These are phyloP conservation scores for Thelaira solivaga DNA, from an alignment of 2,888 invertebrate genomes.

Conservation along the genomic window DNA sequence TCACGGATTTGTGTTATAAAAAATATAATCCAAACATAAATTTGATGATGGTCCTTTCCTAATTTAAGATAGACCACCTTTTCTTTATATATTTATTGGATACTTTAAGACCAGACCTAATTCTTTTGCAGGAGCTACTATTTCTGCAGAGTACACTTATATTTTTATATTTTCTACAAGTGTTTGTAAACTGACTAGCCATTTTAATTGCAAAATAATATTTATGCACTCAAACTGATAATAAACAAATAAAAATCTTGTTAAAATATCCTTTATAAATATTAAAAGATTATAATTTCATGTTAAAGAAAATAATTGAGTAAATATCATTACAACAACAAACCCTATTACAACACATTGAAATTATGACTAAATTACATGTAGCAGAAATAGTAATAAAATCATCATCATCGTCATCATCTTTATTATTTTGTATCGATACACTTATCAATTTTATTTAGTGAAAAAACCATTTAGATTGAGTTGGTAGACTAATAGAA, in stretches of 20 bases:
- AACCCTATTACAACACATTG: conserved; percentile 39
- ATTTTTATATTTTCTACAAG: no score
- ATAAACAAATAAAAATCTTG: conserved; percentile 24
- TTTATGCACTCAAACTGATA: conserved; percentile 44
- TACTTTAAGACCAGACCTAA: no score
- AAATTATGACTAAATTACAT: conserved; percentile 40
- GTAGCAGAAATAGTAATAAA: conserved; percentile 58
- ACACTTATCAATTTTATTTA: conserved; percentile 62
- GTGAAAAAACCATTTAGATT: conserved; percentile 27
- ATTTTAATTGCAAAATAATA: conserved; percentile 59
- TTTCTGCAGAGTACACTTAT: no score
- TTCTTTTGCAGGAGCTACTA: no score
- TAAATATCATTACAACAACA: conserved; percentile 55
- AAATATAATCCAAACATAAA: no score
- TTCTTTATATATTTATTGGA: no score
- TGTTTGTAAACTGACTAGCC: conserved; percentile 11
- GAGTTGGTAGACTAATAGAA: conserved; percentile 25
- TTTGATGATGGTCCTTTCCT: no score
- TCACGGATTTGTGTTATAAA: no score
- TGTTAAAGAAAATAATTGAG: neutral
- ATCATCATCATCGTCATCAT: conserved; percentile 40
- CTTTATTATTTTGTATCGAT: conserved; percentile 45
- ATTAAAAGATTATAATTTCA: conserved; percentile 37
- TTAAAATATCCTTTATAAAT: conserved; percentile 34
- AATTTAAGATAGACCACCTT: no score